Conservation (phyloP, 2,113 vertebrate genomes). For the Nycticebus coucang region DNA sequence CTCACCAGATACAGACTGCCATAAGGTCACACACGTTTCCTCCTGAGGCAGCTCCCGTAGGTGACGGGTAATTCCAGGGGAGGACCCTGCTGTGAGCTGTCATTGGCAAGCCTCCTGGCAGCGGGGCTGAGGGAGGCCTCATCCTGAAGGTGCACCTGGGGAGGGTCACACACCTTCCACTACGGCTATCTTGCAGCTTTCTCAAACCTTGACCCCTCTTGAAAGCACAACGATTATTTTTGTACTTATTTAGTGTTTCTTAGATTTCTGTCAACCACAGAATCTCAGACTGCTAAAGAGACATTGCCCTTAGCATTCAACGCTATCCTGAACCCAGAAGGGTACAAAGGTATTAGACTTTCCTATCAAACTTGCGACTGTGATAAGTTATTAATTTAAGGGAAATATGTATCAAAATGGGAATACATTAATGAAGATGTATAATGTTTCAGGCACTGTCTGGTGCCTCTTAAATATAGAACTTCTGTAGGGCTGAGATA, state of each 20-base stretch:
- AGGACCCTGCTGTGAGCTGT: neutral
- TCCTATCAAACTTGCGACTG: neutral
- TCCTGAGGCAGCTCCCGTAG: neutral
- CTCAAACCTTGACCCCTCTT: neutral
- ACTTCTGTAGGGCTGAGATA: neutral
- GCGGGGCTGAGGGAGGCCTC: accelerated
- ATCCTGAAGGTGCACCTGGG: neutral
- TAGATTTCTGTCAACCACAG: neutral
- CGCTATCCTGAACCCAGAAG: neutral
- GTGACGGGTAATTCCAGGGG: neutral
- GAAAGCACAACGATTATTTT: neutral
- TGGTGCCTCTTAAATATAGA: neutral
- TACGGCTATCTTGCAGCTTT: neutral
- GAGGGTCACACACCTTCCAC: neutral
- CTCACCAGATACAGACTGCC: neutral
- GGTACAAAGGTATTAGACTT: neutral
- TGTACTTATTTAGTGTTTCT: neutral
- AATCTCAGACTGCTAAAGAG: neutral
- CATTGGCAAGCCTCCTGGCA: neutral
- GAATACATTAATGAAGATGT: neutral
- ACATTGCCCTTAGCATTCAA: neutral
- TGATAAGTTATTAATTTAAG: neutral
- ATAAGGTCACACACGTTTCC: neutral
- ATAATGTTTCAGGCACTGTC: neutral
- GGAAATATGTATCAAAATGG: neutral